phyloP scores from a whole-genome alignment of 2,113 vertebrate species.

The Antennarius striatus region DNA sequence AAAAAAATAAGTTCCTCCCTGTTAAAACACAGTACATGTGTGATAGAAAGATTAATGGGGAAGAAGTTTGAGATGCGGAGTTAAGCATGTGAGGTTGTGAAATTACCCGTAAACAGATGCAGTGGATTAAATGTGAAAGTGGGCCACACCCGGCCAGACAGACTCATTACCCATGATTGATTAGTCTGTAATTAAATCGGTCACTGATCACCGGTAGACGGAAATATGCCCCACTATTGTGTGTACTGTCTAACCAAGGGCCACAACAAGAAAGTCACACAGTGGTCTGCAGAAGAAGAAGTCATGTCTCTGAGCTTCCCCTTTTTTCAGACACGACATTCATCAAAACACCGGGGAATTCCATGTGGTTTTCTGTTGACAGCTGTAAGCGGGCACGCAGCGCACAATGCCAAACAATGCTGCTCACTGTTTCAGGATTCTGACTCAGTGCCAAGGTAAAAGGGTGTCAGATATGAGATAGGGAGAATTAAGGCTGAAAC shows the following conservation, averaged over 20 bases:
- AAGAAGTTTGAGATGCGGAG: constrained; percentile 50
- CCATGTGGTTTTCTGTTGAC: constrained; percentile 62
- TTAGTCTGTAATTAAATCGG: constrained; percentile 71
- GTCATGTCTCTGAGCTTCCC: constrained; percentile 32
- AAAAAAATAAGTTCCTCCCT: constrained; percentile 29
- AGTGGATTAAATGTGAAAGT: constrained; percentile 50
- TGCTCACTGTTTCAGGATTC: constrained; percentile 37
- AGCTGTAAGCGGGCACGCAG: constrained; percentile 51
- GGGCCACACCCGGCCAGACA: constrained; percentile 55
- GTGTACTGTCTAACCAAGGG: constrained; percentile 4
- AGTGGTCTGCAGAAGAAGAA: constrained; percentile 33
- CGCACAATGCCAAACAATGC: constrained; percentile 48
- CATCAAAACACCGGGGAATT: constrained; percentile 63
- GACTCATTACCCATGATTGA: constrained; percentile 74
- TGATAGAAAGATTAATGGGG: constrained; percentile 19
- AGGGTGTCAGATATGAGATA: constrained; percentile 31
- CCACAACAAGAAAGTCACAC: constrained; percentile 43
- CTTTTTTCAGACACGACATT: constrained; percentile 49
- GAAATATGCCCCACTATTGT: constrained; percentile 68
- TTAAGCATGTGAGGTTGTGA: constrained; percentile 53
- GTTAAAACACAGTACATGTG: constrained; percentile 16
- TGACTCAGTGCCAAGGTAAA: constrained; percentile 32
- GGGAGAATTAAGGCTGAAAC: neutral
- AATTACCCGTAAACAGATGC: constrained; percentile 53
- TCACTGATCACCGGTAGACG: constrained; percentile 64